Evolutionary conservation across 2,888 invertebrate species (phyloP).

Genomic region (Morinoia aosen): DNA sequence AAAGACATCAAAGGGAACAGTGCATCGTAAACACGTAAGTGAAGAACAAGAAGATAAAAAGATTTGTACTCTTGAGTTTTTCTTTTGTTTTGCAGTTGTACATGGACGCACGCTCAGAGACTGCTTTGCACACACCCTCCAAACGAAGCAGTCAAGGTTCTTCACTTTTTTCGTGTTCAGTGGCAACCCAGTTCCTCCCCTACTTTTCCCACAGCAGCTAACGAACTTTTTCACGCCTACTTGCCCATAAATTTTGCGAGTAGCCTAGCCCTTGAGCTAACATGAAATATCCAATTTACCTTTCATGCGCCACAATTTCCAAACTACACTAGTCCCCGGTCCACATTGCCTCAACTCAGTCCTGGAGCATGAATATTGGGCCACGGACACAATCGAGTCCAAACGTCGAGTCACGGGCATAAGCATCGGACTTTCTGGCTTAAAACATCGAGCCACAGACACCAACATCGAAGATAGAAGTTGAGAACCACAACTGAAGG

Average conservation of each 20-base stretch:
- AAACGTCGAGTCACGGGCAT: too few relatives aligned
- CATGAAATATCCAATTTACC: background rate
- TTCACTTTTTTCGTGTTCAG: background rate
- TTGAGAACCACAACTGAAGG: background rate
- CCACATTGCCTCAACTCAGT: background rate
- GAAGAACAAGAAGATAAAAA: background rate
- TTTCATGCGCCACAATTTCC: background rate
- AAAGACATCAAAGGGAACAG: background rate
- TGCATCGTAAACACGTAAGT: background rate
- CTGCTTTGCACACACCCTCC: background rate
- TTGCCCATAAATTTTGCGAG: background rate
- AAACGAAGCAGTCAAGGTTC: background rate
- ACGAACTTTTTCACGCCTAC: background rate
- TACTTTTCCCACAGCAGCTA: background rate
- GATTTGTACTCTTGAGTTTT: constrained; percentile 29
- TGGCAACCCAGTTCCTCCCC: background rate
- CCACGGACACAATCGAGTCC: too few relatives aligned
- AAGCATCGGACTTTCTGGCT: background rate
- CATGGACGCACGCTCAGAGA: background rate
- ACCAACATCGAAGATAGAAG: background rate
- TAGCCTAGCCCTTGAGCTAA: background rate
- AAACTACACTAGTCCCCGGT: background rate
- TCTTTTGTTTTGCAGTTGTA: constrained; percentile 4
- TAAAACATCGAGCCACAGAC: background rate
- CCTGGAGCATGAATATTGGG: too few relatives aligned